A percentile compares a stretch with the other conserved stretches of the same genome.
These are phyloP conservation scores for Galagoides demidoff DNA, from an alignment of 2,797 vertebrate species.

Conservation along the genomic window DNA sequence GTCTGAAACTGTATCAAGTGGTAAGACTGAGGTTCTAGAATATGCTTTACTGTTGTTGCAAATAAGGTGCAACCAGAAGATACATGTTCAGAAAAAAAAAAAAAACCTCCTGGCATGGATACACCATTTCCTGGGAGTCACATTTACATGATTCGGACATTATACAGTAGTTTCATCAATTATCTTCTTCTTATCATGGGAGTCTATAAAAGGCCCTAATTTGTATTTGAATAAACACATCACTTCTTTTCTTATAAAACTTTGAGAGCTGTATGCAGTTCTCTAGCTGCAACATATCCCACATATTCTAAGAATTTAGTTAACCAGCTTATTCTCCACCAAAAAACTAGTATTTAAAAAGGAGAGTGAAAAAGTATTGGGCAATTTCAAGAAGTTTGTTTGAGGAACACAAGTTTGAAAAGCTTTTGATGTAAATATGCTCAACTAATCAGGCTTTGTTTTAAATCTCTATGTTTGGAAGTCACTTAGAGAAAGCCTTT, in stretches of 20 bases:
- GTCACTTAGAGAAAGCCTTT: neutral
- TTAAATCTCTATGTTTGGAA: neutral
- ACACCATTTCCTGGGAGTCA: neutral
- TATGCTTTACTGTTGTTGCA: neutral
- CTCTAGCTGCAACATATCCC: neutral
- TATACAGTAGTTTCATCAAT: neutral
- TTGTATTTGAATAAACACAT: constrained; percentile 5
- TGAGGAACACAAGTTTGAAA: constrained; percentile 5
- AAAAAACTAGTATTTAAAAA: constrained; percentile 18
- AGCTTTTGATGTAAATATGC: neutral
- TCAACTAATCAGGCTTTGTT: neutral
- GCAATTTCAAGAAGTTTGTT: constrained; percentile 5
- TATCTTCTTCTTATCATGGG: rapidly evolving
- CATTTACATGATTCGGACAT: neutral
- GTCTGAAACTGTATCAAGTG: neutral
- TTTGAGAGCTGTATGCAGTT: neutral
- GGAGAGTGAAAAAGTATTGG: neutral
- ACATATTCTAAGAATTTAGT: neutral
- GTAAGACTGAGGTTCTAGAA: neutral
- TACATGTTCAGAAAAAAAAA: neutral
- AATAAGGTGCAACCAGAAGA: neutral
- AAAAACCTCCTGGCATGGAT: neutral
- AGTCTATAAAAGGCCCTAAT: neutral
- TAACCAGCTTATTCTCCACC: neutral
- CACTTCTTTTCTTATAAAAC: neutral